Base-by-base conservation (phyloP, 1,140 invertebrate genomes). In the Batillaria attramentaria region DNA sequence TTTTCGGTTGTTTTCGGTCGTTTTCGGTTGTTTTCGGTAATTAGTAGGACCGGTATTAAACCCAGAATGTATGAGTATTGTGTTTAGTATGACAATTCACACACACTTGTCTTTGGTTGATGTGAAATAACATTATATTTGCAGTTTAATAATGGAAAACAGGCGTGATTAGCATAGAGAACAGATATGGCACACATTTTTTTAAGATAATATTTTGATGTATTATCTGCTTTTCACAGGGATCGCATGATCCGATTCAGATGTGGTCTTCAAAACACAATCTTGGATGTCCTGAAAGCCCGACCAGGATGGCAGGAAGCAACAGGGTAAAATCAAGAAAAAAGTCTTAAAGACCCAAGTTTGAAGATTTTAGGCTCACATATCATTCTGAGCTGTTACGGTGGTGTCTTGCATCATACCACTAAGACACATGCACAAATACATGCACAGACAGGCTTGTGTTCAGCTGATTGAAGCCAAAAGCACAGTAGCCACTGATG, bases 231-330 rank as follows among this genome's bases (percentile, higher is more conserved):
- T 72, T 68, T 31, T 72, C 73, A 0, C 65, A 81, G 79, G 57
- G 84, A 85, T 69, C 72, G 84, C 35, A 72, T 77, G 33, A 88
- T 90, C 37, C 76, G 86, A 57, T 90, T 88, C 78, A 84, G 82
- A 75, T 89, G 86, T 72, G 86, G 83, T 18, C 50, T 90, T 3
- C 84, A 85, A 70, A 90, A 90, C 76, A 88, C 88, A 28, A 88
- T 90, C 39, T 72, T 86, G 24, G 89, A 90, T 85, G 89, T 90
- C 24, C 74, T 90, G 28, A 86, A 80, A 79, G 82, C 78, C 46
- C 79, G 84, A 68, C 81, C 86, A 50, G 87, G 88, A 0, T 90
- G 89, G 89, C 82, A 87, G 43, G 89, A 90, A 81, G 84, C 86
- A 13, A 77, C 77, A 2, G 81, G 83, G 85, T 87, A 84, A 54